A percentile compares a stretch with the other conserved stretches of the same genome.
These are phyloP conservation scores for Armadillidium nasatum DNA, from an alignment of 1,140 invertebrate genomes.

Conservation along the genomic window DNA sequence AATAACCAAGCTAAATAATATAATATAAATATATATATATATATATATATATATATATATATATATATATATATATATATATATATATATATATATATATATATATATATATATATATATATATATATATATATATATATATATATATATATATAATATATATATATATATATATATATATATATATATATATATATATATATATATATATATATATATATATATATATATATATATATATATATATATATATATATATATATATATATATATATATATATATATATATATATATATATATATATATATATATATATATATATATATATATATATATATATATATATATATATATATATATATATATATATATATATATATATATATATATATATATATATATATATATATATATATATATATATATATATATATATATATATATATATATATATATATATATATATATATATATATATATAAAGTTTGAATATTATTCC, in stretches of 20 bases:
- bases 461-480: too few relatives aligned
- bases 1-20: too few relatives aligned
- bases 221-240: constrained; percentile 15
- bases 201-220: constrained; percentile 2
- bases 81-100: constrained; percentile 13
- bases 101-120: constrained; percentile 11
- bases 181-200: not conserved
- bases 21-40: too few relatives aligned
- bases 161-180: too few relatives aligned
- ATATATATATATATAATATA: constrained; percentile 10
- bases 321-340: too few relatives aligned
- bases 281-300: constrained; percentile 12
- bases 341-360: not conserved
- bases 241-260: not conserved
- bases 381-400: too few relatives aligned
- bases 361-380: not conserved
- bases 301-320: too few relatives aligned
- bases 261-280: constrained; percentile 6
- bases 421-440: too few relatives aligned
- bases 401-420: too few relatives aligned
- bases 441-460: too few relatives aligned
- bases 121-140: constrained; percentile 15
- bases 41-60: too few relatives aligned
- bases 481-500: too few relatives aligned
- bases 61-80: not conserved